Evolutionary conservation across 2,797 vertebrate species (phyloP), one percentile per base, ranked within the genome.

Genomic region (Monodelphis domestica): DNA sequence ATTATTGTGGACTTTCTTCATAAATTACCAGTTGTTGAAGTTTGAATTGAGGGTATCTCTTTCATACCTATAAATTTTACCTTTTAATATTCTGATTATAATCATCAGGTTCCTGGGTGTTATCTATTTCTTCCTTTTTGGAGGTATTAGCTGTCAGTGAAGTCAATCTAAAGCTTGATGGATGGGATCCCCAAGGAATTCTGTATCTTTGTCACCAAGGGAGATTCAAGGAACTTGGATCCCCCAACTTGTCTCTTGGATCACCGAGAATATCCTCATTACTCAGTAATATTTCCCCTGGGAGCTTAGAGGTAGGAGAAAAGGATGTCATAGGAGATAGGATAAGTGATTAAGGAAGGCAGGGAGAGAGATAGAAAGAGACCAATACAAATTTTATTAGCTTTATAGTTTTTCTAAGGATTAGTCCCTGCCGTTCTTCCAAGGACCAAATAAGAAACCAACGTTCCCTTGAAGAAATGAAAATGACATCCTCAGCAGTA

Each of bases 241-340:
- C 45, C 15, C n/a, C 17, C 11, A 59, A 59, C 28, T 96, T 93
- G 70, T 92, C 54, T 45, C 54, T 87, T 92, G 94, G 50, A 70
- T 30, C 88, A 17, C 38, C 78, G 11, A 63, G 89, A 92, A 89
- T 21, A 30, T 70, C 29, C 2, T 38, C 29, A 7, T 17, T 14
- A 30, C 10, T 28, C 51, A 53, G 38, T 38, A 53, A 91, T n/a
- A 54, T 12, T 53, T 90, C 51, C 52, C 14, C 30, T 59, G 54
- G 50, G 30, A 54, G 53, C 78, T 21, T 45, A 38, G 24, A 54
- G 89, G 54, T 51, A 33, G 63, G 94, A 87, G 56, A 87, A 38
- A 91, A 88, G 38, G 51, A 63, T 63, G 30, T 57, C 50, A 28
- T 55, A 45, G 84, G 50, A 93, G 84, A 28, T 26, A 52, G 93